A percentile compares a stretch with the other conserved stretches of the same genome.
Conservation (phyloP, 2,113 vertebrate species). For the Pollachius pollachius region DNA sequence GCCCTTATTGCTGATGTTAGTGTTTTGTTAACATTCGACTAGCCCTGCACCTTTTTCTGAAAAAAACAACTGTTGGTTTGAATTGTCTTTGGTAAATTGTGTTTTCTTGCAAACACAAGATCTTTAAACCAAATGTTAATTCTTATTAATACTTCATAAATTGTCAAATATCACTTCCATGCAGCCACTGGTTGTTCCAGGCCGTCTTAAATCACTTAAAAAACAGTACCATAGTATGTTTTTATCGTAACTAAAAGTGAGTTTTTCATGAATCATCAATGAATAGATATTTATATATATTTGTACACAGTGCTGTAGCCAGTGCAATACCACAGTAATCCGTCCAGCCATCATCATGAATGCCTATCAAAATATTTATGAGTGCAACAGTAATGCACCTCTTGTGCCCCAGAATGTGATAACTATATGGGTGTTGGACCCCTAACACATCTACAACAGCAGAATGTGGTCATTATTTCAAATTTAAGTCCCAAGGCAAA, state of each 20-base stretch:
- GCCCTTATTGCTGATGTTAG: conserved; percentile 59
- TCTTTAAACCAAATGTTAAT: conserved; percentile 19
- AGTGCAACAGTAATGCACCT: conserved; percentile 41
- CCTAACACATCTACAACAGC: conserved; percentile 26
- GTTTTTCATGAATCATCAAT: conserved; percentile 36
- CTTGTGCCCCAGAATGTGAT: conserved; percentile 13
- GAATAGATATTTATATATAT: neutral
- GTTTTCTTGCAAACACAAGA: conserved; percentile 32
- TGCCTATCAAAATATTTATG: conserved; percentile 28
- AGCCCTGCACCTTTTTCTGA: conserved; percentile 55
- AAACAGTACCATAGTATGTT: conserved; percentile 30
- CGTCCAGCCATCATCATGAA: conserved; percentile 22
- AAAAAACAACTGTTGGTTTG: conserved; percentile 32
- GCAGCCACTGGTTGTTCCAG: conserved; percentile 7
- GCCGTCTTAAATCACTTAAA: conserved; percentile 23
- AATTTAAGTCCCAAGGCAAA: conserved; percentile 8
- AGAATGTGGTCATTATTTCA: conserved; percentile 28
- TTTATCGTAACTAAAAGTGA: conserved; percentile 34
- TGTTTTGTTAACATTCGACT: conserved; percentile 55
- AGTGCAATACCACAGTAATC: conserved; percentile 65
- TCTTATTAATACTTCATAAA: conserved; percentile 31
- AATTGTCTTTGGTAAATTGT: conserved; percentile 75
- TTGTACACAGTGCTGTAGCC: conserved; percentile 61
- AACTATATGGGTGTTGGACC: conserved; percentile 9
- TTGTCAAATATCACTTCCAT: too few species aligned